Conservation (phyloP, 2,113 vertebrate genomes). For the Microtus oregoni region DNA sequence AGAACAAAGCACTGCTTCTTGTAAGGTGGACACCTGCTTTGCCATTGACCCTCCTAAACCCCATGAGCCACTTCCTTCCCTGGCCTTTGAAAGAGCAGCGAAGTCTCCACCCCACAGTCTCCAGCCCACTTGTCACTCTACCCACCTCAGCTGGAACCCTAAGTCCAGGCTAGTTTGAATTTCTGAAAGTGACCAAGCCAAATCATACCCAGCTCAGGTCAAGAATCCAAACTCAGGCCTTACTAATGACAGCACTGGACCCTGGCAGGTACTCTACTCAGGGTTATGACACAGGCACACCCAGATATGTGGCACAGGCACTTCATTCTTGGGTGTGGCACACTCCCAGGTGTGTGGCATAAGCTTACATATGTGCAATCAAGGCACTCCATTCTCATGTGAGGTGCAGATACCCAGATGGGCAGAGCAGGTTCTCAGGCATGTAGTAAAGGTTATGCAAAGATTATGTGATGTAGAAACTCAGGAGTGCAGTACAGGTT, state of each 20-base stretch:
- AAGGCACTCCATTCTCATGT: background rate
- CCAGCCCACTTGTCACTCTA: background rate
- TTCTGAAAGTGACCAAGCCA: background rate
- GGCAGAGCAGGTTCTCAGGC: background rate
- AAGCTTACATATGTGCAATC: background rate
- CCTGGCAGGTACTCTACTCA: background rate
- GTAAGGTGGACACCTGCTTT: background rate
- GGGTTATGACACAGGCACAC: background rate
- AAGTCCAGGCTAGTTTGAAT: background rate
- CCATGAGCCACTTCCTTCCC: background rate
- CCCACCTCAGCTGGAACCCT: background rate
- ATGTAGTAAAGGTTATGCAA: too few species aligned
- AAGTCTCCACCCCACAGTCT: background rate
- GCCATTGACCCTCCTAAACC: background rate
- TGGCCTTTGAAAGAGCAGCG: background rate
- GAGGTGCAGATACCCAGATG: background rate
- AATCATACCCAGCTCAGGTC: background rate
- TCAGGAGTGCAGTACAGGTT: background rate
- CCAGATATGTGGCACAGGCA: background rate
- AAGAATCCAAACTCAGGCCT: background rate
- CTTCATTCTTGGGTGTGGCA: background rate
- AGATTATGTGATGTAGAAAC: background rate
- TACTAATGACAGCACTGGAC: background rate
- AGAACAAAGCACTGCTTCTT: background rate
- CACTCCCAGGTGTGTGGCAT: background rate